phyloP scores from a whole-genome alignment of 2,888 invertebrate genomes.

The Ennomos fuscantarius region DNA sequence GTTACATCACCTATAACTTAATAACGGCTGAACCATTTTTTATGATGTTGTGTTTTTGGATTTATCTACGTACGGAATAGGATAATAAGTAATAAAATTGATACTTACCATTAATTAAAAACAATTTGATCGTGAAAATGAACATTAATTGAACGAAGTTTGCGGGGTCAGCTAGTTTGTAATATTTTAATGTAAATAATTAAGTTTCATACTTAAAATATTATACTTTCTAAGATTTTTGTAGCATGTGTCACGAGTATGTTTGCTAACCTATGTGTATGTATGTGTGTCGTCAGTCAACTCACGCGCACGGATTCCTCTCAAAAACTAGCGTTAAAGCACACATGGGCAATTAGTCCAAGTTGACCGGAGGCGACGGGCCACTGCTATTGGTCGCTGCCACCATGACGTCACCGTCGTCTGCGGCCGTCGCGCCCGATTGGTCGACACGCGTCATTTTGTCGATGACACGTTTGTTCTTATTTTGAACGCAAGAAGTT shows the following conservation, averaged over 20 bases:
- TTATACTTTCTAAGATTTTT: constrained; percentile 3
- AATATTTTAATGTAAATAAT: background rate
- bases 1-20: too few species aligned
- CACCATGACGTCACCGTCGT: constrained; percentile 79
- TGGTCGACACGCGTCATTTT: constrained; percentile 85
- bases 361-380: constrained; percentile 83
- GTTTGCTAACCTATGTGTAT: constrained; percentile 17
- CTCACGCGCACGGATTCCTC: constrained; percentile 77
- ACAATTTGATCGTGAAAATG: too few species aligned
- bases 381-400: constrained; percentile 73
- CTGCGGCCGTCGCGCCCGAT: constrained; percentile 83
- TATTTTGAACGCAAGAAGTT: constrained; percentile 80
- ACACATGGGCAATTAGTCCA: constrained; percentile 85
- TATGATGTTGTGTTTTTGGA: too few species aligned
- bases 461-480: constrained; percentile 85
- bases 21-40: too few species aligned
- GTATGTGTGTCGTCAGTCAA: constrained; percentile 53
- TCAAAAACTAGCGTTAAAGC: constrained; percentile 79
- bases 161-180: too few species aligned
- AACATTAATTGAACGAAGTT: too few species aligned
- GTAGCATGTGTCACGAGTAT: constrained; percentile 21
- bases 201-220: background rate
- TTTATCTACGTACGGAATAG: too few species aligned
- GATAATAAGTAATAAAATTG: too few species aligned
- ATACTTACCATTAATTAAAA: too few species aligned